Evolutionary conservation across 2,888 invertebrate genomes (phyloP), one percentile per base, ranked within the genome.

Genomic region (Orchesellides sinensis): DNA sequence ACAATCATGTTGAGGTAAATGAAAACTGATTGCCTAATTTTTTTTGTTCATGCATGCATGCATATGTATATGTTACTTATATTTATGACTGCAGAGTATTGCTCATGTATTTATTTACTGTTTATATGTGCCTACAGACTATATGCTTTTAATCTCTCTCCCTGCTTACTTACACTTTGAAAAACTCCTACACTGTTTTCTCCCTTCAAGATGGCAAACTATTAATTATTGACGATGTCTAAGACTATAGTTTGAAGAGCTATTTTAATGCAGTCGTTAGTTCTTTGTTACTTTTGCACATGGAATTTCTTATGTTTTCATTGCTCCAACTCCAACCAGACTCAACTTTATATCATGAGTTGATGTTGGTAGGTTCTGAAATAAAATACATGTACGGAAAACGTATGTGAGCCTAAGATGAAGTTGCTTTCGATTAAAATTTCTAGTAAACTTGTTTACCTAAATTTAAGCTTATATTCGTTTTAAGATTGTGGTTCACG

Each of bases 1-100:
- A 88, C 82, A 88, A 88, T 84, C 88, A 88, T 73, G 85, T 86
- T 32, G 86, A 88, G 85, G 88, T 88, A 83, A 86, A 83, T 77
- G 66, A 74, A 77, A 77, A 77, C 32, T 77, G 77, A 77, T 68
- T 74, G 63, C 74, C 61, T 49, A 65, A 74, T 40, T 74, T 68
- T n/a, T n/a, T n/a, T 45, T 40, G 14, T 40, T 32, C 32, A 17
- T 56, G 25, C 14, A 59, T 17, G 2, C 2, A 59, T n/a, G n/a
- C 25, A 23, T 54, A 23, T 29, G 19, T 63, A 21, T 10, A 35
- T 21, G 40, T 14, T 14, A 40, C n/a, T 10, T 40, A 40, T 40
- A 40, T 40, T 32, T 4, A 14, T 56, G 14, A 32, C 32, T 14
- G 10, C 40, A 40, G 21, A 23, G 5, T 35, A 40, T 19, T 47